These are phyloP conservation scores for Eristalis pertinax DNA, from an alignment of 2,888 invertebrate genomes.

Conservation along the genomic window DNA sequence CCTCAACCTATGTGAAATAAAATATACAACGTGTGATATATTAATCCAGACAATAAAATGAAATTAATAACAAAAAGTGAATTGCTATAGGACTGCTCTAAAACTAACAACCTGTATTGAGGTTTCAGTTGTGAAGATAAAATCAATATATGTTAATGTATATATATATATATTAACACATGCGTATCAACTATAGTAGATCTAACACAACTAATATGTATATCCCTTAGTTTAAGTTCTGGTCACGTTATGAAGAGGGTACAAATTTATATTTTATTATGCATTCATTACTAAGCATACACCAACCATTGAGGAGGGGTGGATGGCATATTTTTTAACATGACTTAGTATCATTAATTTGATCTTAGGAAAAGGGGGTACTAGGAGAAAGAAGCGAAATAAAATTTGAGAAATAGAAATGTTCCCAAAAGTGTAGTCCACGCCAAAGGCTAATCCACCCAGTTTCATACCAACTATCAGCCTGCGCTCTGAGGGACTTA, in stretches of 20 bases:
- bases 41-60: background rate
- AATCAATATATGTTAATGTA: too few species aligned
- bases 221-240: background rate
- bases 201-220: background rate
- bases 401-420: too few species aligned
- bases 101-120: background rate
- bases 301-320: background rate
- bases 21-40: background rate
- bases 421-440: too few species aligned
- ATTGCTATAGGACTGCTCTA: background rate
- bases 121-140: too few species aligned
- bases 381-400: too few species aligned
- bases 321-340: background rate
- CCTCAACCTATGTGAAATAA: conserved; percentile 84
- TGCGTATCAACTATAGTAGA: too few species aligned
- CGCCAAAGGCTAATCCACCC: too few species aligned
- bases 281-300: background rate
- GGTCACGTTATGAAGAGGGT: background rate
- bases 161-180: too few species aligned
- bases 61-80: background rate
- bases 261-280: background rate
- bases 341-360: background rate
- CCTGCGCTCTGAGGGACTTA: too few species aligned
- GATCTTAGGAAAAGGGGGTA: too few species aligned
- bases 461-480: too few species aligned